These are phyloP conservation scores for Nomada ruficornis DNA, from an alignment of 2,888 invertebrate species.

Conservation along the genomic window DNA sequence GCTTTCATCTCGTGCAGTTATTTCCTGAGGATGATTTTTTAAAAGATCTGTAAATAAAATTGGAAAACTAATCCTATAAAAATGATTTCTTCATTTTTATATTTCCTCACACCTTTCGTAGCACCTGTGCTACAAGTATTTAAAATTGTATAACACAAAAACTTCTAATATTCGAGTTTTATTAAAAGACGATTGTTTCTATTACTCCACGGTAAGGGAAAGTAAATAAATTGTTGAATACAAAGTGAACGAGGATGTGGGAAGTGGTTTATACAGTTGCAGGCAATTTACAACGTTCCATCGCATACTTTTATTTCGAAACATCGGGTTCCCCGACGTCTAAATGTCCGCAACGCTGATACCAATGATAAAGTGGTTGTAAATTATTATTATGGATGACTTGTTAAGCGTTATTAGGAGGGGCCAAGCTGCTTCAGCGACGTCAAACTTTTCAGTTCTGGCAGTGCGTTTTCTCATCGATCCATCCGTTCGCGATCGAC, in stretches of 20 bases:
- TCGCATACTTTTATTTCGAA: conserved; percentile 75
- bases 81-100: no score
- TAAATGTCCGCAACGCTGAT: conserved; percentile 70
- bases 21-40: no score
- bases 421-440: conserved; percentile 66
- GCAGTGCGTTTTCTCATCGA: conserved; percentile 33
- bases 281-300: conserved; percentile 58
- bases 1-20: no score
- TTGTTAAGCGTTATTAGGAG: conserved; percentile 74
- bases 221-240: not conserved
- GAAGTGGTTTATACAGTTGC: not conserved
- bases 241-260: not conserved
- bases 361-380: conserved; percentile 74
- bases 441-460: conserved; percentile 39
- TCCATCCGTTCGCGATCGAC: conserved; percentile 40
- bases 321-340: conserved; percentile 75
- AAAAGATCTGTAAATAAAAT: no score
- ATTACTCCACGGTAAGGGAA: not conserved
- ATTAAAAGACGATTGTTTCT: no score
- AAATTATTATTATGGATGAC: conserved; percentile 74
- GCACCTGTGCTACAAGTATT: no score
- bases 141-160: no score
- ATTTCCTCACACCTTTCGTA: no score
- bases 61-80: no score
- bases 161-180: no score